phyloP scores from a whole-genome alignment of 2,797 vertebrate species.

The Falco columbarius region DNA sequence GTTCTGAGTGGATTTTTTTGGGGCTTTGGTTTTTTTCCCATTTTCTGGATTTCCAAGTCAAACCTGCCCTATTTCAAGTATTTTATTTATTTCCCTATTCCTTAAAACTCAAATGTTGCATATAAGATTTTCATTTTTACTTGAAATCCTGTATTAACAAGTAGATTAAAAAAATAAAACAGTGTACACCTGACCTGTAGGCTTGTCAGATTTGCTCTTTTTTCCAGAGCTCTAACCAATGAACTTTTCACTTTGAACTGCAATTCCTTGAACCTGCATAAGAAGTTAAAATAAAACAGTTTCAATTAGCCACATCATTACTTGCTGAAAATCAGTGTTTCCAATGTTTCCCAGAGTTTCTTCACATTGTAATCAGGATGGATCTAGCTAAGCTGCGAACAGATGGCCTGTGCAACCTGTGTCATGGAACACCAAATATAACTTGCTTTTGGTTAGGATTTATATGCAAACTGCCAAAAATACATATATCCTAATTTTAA shows the following conservation, averaged over 20 bases:
- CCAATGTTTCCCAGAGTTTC: background rate
- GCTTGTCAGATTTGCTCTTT: slow-evolving; percentile 79
- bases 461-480: background rate
- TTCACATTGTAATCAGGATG: background rate
- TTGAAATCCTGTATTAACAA: background rate
- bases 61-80: background rate
- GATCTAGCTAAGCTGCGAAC: background rate
- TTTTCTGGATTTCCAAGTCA: background rate
- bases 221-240: slow-evolving; percentile 74
- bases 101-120: background rate
- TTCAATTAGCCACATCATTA: background rate
- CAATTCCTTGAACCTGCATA: slow-evolving; percentile 75
- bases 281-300: background rate
- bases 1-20: background rate
- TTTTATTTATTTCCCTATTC: background rate
- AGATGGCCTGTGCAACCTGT: background rate
- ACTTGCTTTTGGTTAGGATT: background rate
- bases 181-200: slow-evolving; percentile 74
- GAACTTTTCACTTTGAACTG: slow-evolving; percentile 79
- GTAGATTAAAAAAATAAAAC: background rate
- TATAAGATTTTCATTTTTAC: background rate
- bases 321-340: background rate
- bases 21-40: accelerated
- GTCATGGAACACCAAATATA: background rate
- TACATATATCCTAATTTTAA: background rate